These are phyloP conservation scores for Hydroisotoma schaefferi DNA, from an alignment of 2,888 invertebrate species.

Conservation along the genomic window DNA sequence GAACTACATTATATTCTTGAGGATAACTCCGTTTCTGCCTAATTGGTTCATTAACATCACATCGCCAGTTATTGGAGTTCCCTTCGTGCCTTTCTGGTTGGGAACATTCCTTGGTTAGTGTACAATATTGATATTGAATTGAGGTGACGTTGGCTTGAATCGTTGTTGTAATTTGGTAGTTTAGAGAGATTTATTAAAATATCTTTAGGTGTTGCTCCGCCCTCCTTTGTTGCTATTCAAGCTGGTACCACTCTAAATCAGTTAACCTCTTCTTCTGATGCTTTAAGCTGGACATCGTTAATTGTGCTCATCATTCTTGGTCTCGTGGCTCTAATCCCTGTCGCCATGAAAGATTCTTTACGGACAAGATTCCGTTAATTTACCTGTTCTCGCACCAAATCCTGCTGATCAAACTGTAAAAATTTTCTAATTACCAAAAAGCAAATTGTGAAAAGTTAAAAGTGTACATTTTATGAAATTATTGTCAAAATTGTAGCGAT, in stretches of 20 bases:
- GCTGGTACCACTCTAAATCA: slow-evolving; percentile 94
- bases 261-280: slow-evolving; percentile 80
- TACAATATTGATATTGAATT: no score
- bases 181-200: no score
- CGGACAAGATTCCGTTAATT: slow-evolving; percentile 66
- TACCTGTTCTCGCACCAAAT: not conserved
- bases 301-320: slow-evolving; percentile 74
- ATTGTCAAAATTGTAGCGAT: no score
- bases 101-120: slow-evolving; percentile 87
- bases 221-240: slow-evolving; percentile 95
- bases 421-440: no score
- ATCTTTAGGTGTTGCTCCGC: slow-evolving; percentile 81
- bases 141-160: no score
- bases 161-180: no score
- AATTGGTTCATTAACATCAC: slow-evolving; percentile 99
- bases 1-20: slow-evolving; percentile 93
- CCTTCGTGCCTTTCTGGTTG: slow-evolving; percentile 82
- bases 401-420: no score
- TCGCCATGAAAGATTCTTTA: slow-evolving; percentile 75
- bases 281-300: slow-evolving; percentile 85
- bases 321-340: slow-evolving; percentile 78
- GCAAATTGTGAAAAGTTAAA: no score
- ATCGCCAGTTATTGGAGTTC: slow-evolving; percentile 95
- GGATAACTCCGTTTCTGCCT: slow-evolving; percentile 95
- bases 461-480: no score